Percentiles rank a stretch among this genome's conserved stretches.
These are phyloP conservation scores for Amyelois transitella DNA, from an alignment of 1,140 invertebrate species.

Conservation along the genomic window DNA sequence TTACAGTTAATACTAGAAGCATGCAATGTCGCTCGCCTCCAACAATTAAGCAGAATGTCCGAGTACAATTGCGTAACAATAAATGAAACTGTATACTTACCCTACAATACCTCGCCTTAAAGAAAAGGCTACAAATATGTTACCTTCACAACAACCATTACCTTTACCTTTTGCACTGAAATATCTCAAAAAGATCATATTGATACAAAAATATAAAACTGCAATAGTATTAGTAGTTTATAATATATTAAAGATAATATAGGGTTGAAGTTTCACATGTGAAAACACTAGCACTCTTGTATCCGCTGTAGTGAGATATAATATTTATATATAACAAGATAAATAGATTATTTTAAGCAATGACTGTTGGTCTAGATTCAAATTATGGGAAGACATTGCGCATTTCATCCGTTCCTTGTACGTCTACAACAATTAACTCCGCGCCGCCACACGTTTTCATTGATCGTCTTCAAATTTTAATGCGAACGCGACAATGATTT, in stretches of 20 bases:
- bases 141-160: conserved; percentile 42
- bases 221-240: conserved; percentile 66
- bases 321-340: conserved; percentile 64
- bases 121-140: conserved; percentile 54
- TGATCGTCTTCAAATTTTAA: not conserved
- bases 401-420: conserved; percentile 74
- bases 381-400: conserved; percentile 75
- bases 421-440: conserved; percentile 57
- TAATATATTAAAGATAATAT: conserved; percentile 67
- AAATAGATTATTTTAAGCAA: conserved; percentile 68
- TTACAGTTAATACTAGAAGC: conserved; percentile 8
- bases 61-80: conserved; percentile 15
- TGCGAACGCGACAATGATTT: not conserved
- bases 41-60: conserved; percentile 37
- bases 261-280: conserved; percentile 71
- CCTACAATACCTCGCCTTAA: conserved; percentile 58
- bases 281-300: conserved; percentile 73
- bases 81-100: conserved; percentile 47
- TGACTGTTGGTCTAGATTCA: conserved; percentile 63
- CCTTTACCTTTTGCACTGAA: conserved; percentile 65
- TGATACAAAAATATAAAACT: conserved; percentile 45
- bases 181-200: conserved; percentile 47
- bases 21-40: conserved; percentile 46
- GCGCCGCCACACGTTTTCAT: not conserved
- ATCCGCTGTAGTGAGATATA: conserved; percentile 63